Evolutionary conservation across 2,797 vertebrate species (phyloP).

Genomic region (Gobionotothen gibberifrons): DNA sequence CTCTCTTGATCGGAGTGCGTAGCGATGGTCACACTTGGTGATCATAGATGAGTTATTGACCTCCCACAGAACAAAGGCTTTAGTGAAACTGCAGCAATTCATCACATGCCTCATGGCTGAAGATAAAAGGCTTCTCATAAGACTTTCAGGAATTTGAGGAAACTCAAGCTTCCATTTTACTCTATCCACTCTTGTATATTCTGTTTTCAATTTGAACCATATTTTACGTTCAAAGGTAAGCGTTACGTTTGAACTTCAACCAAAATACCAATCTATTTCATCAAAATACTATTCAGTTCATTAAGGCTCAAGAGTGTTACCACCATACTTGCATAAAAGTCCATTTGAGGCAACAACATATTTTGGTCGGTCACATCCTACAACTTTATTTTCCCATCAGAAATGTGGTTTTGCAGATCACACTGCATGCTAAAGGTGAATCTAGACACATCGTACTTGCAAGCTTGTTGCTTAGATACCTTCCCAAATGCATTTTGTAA

Average conservation of each 20-base stretch:
- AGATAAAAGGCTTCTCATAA: slow-evolving; percentile 64
- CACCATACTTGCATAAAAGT: not conserved
- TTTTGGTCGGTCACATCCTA: slow-evolving; percentile 18
- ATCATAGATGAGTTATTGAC: slow-evolving; percentile 85
- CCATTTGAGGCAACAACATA: slow-evolving; percentile 11
- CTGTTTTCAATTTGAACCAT: slow-evolving; percentile 5
- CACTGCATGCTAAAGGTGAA: slow-evolving; percentile 18
- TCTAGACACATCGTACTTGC: not conserved
- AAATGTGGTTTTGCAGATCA: slow-evolving; percentile 19
- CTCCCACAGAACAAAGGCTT: slow-evolving; percentile 73
- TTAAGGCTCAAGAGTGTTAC: not conserved
- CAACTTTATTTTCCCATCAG: slow-evolving; percentile 21
- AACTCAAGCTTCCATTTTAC: slow-evolving; percentile 43
- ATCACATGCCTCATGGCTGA: slow-evolving; percentile 67
- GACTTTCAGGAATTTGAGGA: slow-evolving; percentile 59
- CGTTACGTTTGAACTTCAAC: not conserved
- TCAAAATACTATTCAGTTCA: slow-evolving; percentile 1
- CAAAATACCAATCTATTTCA: not conserved
- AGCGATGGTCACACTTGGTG: slow-evolving; percentile 75
- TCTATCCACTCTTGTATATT: slow-evolving; percentile 3
- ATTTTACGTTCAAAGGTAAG: slow-evolving; percentile 10
- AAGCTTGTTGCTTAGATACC: too few relatives aligned
- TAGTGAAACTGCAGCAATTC: slow-evolving; percentile 73
- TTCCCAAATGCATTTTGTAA: not conserved
- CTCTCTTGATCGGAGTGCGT: slow-evolving; percentile 77